Conservation (phyloP, 2,888 invertebrate species). For the Pseudococcus longispinus region DNA sequence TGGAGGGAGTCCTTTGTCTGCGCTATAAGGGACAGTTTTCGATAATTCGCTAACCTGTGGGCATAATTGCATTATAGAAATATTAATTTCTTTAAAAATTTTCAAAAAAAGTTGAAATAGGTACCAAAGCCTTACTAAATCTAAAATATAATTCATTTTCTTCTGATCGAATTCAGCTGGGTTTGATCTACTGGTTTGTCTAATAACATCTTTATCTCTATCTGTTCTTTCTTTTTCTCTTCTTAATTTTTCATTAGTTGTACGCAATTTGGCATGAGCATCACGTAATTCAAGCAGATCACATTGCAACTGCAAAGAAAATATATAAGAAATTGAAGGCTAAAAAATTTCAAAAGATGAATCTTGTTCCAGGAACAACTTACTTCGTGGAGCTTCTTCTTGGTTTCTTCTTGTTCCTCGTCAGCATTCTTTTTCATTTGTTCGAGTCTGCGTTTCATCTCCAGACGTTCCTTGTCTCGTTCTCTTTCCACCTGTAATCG, state of each 20-base stretch:
- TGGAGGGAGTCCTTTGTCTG: constrained; percentile 49
- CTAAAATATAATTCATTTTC: constrained; percentile 46
- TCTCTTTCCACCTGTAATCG: constrained; percentile 78
- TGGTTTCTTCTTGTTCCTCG: constrained; percentile 88
- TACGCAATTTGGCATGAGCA: constrained; percentile 88
- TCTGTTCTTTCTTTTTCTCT: constrained; percentile 87
- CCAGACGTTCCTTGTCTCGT: constrained; percentile 85
- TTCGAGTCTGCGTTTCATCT: constrained; percentile 83
- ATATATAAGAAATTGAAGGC: background rate
- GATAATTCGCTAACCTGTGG: constrained; percentile 44
- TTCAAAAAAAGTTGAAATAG: background rate
- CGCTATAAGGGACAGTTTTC: background rate
- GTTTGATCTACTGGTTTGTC: constrained; percentile 21
- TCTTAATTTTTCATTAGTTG: constrained; percentile 87
- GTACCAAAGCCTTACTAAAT: background rate
- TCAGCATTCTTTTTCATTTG: constrained; percentile 84
- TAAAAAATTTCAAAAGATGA: background rate
- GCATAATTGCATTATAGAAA: background rate
- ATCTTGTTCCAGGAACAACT: constrained; percentile 48
- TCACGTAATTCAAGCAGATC: constrained; percentile 87
- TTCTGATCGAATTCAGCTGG: background rate
- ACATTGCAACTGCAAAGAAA: constrained; percentile 73
- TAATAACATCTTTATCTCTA: constrained; percentile 74
- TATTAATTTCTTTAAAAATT: background rate
- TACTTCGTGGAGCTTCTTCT: constrained; percentile 76